A percentile compares a stretch with the other conserved stretches of the same genome.
Conservation (phyloP, 2,888 invertebrate genomes). For the Alcis repandata region DNA sequence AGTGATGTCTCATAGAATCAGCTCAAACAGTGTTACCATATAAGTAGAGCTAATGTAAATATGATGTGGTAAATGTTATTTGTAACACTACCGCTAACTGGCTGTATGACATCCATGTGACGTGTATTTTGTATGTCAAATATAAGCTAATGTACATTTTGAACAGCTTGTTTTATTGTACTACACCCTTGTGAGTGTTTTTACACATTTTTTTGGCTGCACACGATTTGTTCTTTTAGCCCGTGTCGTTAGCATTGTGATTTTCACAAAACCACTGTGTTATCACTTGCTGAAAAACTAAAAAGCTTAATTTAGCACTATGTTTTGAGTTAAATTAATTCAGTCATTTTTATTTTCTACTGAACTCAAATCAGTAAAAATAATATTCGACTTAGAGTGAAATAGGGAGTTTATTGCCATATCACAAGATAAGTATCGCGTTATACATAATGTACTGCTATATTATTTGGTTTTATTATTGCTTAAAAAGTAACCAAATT, state of each 20-base stretch:
- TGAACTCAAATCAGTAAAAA: not conserved
- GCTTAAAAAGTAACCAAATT: slow-evolving; percentile 17
- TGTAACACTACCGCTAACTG: slow-evolving; percentile 33
- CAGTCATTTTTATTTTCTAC: not conserved
- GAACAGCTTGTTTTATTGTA: slow-evolving; percentile 73
- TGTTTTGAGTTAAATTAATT: not conserved
- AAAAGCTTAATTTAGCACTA: not conserved
- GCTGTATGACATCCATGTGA: slow-evolving; percentile 59
- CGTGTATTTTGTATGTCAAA: slow-evolving; percentile 83
- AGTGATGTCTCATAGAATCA: slow-evolving; percentile 24
- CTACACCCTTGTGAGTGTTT: slow-evolving; percentile 24
- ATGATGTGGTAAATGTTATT: slow-evolving; percentile 60
- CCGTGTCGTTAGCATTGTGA: not conserved
- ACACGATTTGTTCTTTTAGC: slow-evolving; percentile 1
- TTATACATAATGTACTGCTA: not conserved
- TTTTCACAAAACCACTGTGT: not conserved
- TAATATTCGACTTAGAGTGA: not conserved
- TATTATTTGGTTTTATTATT: slow-evolving; percentile 1
- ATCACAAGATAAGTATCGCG: slow-evolving; percentile 25
- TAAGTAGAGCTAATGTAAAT: slow-evolving; percentile 51
- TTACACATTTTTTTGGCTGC: slow-evolving; percentile 14
- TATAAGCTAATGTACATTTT: slow-evolving; percentile 83
- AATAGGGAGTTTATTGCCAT: not conserved
- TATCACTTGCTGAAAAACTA: not conserved
- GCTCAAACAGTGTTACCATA: slow-evolving; percentile 37